Base-by-base conservation (phyloP, 2,113 vertebrate genomes). In the Anseranas semipalmata region DNA sequence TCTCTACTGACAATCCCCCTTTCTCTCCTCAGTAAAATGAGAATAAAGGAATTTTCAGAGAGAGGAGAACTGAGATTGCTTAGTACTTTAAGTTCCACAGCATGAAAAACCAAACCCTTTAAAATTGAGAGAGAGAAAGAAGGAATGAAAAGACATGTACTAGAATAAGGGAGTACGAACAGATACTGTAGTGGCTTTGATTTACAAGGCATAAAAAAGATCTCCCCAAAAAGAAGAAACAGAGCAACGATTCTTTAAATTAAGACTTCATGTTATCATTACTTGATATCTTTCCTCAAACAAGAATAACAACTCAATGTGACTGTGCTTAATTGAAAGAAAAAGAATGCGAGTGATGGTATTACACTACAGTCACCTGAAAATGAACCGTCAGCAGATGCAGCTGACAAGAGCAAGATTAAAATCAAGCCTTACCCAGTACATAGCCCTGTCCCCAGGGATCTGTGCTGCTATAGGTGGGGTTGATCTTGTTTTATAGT, bases 331-430 rank as follows among this genome's bases (percentile, higher is more conserved):
- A 88, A 65, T 0, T 37, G 81, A 58, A 74, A 58, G 71, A 75
- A 73, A 72, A 83, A 45, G 65, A 63, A 55, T 25, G 45, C 24
- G 63, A 96, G 60, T 16, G 82, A 80, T 63, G 59, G 39, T 35
- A 71, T 5, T 83, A 59, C 15, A 67, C 70, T 63, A 37, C 0
- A 85, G 58, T 67, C 85, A 90, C 72, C 92, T 46, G 78, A 96
- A 96, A 94, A 91, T 11, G 56, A 88, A 50, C 79, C 15, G 88
- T 94, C 95, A 97, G 96, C 92, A 96, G 93, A 90, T 93, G 66
- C 21, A 90, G 78, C 72, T 58, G 92, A 96, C 85, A 95, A 95
- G 67, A 35, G 55, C 39, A 71, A 91, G 91, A 96, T 90, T 74
- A 73, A 80, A 91, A 95, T 77, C 63, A 74, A 86, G 33, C 50